A percentile compares a stretch with the other conserved stretches of the same genome.
Conservation (phyloP, 2,113 vertebrate genomes). For the Erythrolamprus reginae region DNA sequence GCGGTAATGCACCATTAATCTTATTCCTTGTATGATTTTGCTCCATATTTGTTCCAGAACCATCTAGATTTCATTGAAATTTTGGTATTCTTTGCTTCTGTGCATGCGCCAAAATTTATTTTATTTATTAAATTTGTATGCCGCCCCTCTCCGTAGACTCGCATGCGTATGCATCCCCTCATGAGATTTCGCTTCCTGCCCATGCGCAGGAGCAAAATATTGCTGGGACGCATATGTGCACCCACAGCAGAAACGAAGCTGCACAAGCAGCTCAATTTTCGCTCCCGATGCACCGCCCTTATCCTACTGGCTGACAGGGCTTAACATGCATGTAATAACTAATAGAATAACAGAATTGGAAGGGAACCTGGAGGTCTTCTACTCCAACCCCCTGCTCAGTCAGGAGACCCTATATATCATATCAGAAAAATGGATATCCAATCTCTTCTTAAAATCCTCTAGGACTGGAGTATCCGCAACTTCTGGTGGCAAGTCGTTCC, state of each 20-base stretch:
- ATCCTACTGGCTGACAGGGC: too few species aligned
- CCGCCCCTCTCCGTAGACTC: too few species aligned
- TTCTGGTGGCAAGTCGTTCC: neutral
- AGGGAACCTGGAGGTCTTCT: neutral
- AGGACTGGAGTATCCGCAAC: neutral
- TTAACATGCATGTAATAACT: neutral
- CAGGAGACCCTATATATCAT: neutral
- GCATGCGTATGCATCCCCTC: too few species aligned
- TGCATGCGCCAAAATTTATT: too few species aligned
- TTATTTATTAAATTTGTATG: too few species aligned
- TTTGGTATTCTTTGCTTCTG: too few species aligned
- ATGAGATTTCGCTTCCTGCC: too few species aligned
- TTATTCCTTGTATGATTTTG: neutral
- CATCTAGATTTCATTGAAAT: neutral
- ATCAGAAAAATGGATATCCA: neutral
- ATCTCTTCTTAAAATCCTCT: neutral
- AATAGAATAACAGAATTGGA: neutral
- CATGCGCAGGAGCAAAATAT: too few species aligned
- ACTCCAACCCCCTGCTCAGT: neutral
- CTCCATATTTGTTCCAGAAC: neutral
- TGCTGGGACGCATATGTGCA: too few species aligned
- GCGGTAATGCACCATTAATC: conserved; percentile 68
- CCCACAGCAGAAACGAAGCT: too few species aligned
- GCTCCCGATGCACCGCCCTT: too few species aligned
- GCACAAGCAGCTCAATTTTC: too few species aligned